Conservation (phyloP, 2,888 invertebrate genomes). For the Oscheius onirici region DNA sequence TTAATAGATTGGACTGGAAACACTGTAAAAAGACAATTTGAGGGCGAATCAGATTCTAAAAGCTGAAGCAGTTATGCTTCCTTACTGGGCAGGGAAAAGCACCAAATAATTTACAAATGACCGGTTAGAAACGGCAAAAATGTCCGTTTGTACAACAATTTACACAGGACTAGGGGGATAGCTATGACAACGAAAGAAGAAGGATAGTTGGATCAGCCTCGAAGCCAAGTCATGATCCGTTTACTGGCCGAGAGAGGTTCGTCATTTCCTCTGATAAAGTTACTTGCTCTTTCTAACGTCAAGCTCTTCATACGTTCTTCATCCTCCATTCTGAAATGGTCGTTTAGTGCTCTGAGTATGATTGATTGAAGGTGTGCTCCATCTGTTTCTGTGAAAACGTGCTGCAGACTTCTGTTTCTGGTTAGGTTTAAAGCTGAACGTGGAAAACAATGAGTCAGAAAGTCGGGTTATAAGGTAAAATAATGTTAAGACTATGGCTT, state of each 20-base stretch:
- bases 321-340: constrained; percentile 46
- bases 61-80: neutral
- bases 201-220: neutral
- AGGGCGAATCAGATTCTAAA: too few species aligned
- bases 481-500: neutral
- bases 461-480: too few species aligned
- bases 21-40: neutral
- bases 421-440: neutral
- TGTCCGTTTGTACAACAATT: constrained; percentile 10
- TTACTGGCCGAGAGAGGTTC: constrained; percentile 56
- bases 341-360: neutral
- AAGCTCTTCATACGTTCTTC: constrained; percentile 47
- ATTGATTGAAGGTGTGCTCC: neutral
- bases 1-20: neutral
- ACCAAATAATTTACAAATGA: constrained; percentile 1
- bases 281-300: constrained; percentile 47
- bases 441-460: neutral
- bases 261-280: constrained; percentile 51
- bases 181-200: neutral
- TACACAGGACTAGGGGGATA: constrained; percentile 17
- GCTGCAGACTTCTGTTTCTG: constrained; percentile 5
- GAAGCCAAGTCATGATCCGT: constrained; percentile 42
- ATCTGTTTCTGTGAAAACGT: constrained; percentile 10
- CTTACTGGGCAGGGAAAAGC: neutral
- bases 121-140: constrained; percentile 24